These are phyloP conservation scores for Ephydatia muelleri DNA, from an alignment of 37 sponge, comb jelly and placozoan genomes.

Conservation along the genomic window DNA sequence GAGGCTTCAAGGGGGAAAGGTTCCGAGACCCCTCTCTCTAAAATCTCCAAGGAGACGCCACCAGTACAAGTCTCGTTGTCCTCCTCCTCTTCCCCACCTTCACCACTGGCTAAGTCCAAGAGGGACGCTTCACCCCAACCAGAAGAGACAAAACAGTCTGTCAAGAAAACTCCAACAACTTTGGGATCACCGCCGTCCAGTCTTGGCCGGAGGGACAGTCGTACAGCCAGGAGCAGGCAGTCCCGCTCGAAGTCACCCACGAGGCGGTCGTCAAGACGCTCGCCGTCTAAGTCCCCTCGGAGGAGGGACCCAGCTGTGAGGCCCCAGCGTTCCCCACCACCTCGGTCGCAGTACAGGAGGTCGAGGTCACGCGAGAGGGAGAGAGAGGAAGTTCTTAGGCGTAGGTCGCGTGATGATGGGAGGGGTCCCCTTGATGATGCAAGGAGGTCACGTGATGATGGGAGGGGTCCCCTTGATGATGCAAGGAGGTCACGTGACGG, in stretches of 20 bases:
- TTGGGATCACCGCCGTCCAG: not conserved
- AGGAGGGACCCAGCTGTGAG: not conserved
- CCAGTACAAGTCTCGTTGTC: not conserved
- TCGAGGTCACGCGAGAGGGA: conserved; percentile 6
- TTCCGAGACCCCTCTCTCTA: not conserved
- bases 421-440: conserved; percentile 2
- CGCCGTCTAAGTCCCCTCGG: not conserved
- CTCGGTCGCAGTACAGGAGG: not conserved
- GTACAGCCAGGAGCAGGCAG: not conserved
- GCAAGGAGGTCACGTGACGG: not conserved
- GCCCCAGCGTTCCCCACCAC: not conserved
- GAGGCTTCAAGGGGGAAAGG: not conserved
- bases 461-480: not conserved
- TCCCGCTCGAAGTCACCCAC: not conserved
- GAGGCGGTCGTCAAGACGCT: not conserved
- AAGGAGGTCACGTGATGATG: not conserved
- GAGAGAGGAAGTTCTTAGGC: not conserved
- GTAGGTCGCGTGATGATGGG: not conserved
- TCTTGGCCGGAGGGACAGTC: not conserved
- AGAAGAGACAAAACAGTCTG: not conserved
- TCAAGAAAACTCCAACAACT: not conserved
- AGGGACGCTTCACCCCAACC: not conserved
- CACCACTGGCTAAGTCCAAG: not conserved
- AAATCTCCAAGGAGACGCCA: not conserved
- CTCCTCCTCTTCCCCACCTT: not conserved